phyloP scores from a whole-genome alignment of 2,888 invertebrate genomes.

The Drosophila nigritarsus region DNA sequence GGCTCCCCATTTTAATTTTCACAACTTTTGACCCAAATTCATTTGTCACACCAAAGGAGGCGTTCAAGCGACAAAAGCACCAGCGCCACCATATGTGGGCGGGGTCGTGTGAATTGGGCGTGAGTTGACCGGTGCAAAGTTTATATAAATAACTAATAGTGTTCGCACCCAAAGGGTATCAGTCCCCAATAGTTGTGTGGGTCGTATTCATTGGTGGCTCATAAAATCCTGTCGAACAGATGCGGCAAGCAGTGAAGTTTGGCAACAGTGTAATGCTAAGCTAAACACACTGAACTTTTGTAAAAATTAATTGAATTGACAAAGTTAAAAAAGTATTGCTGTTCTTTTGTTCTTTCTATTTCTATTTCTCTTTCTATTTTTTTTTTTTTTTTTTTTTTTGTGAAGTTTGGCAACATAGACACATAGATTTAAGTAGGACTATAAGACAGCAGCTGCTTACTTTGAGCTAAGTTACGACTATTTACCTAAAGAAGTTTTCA shows the following conservation, averaged over 20 bases:
- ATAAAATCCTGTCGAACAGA: conserved; percentile 43
- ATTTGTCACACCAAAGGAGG: conserved; percentile 66
- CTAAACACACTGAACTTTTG: conserved; percentile 4
- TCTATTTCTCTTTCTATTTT: no score
- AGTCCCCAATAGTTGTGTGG: conserved; percentile 2
- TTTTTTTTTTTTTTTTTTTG: background rate
- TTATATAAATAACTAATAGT: conserved; percentile 73
- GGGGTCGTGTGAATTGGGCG: conserved; percentile 1
- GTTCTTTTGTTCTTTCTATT: no score
- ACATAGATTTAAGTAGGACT: background rate
- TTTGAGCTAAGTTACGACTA: background rate
- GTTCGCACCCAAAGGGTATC: conserved; percentile 29
- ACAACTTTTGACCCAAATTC: conserved; percentile 78
- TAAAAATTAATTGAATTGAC: background rate
- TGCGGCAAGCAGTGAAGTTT: conserved; percentile 24
- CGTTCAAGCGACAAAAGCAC: conserved; percentile 59
- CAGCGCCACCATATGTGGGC: conserved; percentile 23
- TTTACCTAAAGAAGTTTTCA: background rate
- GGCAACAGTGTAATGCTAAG: conserved; percentile 17
- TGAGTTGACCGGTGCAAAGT: conserved; percentile 36
- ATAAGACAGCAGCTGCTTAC: conserved; percentile 7
- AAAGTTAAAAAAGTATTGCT: background rate
- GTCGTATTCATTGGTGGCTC: conserved; percentile 38
- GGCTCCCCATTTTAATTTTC: conserved; percentile 63
- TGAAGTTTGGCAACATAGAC: conserved; percentile 16